phyloP scores from a whole-genome alignment of 1,140 invertebrate genomes.

The Chironomus striatipennis region DNA sequence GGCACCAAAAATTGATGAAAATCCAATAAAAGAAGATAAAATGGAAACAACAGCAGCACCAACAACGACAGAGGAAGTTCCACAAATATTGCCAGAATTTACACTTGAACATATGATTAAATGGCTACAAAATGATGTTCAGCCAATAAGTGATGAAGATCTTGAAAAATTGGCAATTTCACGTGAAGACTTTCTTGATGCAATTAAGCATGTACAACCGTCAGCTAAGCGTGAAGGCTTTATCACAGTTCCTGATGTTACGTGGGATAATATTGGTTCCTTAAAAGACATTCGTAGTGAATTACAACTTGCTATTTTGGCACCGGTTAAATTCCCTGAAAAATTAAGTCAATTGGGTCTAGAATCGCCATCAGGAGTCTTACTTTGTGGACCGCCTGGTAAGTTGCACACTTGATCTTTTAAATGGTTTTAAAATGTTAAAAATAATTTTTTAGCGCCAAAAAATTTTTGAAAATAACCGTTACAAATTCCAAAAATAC shows the following conservation, averaged over 20 bases:
- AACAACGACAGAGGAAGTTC: background rate
- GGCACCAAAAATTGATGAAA: background rate
- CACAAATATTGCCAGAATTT: background rate
- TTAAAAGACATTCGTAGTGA: conserved; percentile 79
- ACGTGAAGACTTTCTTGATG: conserved; percentile 65
- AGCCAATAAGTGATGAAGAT: conserved; percentile 24
- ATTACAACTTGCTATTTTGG: conserved; percentile 82
- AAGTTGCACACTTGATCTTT: background rate
- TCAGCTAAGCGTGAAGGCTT: conserved; percentile 95
- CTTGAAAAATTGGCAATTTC: conserved; percentile 52
- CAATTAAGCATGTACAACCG: conserved; percentile 78
- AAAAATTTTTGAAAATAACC: too few relatives aligned
- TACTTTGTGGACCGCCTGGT: conserved; percentile 89
- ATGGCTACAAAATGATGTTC: conserved; percentile 46
- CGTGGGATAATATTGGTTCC: conserved; percentile 96
- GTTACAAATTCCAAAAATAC: too few relatives aligned
- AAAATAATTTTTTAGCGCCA: too few relatives aligned
- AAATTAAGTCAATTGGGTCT: conserved; percentile 70
- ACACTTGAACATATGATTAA: conserved; percentile 39
- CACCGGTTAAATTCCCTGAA: conserved; percentile 79
- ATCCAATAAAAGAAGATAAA: background rate
- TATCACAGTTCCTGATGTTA: conserved; percentile 92
- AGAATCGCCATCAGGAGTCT: conserved; percentile 70
- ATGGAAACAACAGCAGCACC: background rate
- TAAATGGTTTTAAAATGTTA: too few relatives aligned